These are phyloP conservation scores for Gila orcuttii DNA, from an alignment of 2,113 vertebrate genomes.

Conservation along the genomic window DNA sequence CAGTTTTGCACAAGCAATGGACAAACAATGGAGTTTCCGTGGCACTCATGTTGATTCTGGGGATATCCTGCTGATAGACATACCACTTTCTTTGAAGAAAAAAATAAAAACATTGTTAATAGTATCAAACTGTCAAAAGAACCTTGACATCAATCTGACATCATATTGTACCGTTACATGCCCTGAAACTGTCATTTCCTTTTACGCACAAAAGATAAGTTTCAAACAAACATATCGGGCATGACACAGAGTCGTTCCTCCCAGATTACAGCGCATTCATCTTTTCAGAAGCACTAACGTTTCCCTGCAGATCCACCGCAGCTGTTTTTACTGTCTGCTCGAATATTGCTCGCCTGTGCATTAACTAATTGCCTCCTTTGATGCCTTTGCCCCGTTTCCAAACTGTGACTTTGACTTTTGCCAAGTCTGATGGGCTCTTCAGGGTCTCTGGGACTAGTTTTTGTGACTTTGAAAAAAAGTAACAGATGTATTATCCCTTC, in stretches of 20 bases:
- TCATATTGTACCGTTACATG: background rate
- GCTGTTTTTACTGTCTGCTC: slow-evolving; percentile 38
- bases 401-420: slow-evolving; percentile 34
- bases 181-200: slow-evolving; percentile 4
- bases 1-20: slow-evolving; percentile 49
- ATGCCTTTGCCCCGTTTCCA: slow-evolving; percentile 45
- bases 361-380: slow-evolving; percentile 39
- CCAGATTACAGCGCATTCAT: background rate
- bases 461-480: slow-evolving; percentile 41
- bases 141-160: slow-evolving; percentile 34
- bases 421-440: slow-evolving; percentile 5
- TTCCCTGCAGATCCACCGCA: slow-evolving; percentile 23
- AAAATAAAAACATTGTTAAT: slow-evolving; percentile 6
- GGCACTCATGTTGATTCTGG: slow-evolving; percentile 65
- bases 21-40: slow-evolving; percentile 72
- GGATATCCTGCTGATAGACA: slow-evolving; percentile 74
- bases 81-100: slow-evolving; percentile 42
- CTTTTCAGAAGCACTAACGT: slow-evolving; percentile 3
- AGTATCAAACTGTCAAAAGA: slow-evolving; percentile 21
- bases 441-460: slow-evolving; percentile 37
- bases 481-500: slow-evolving; percentile 49
- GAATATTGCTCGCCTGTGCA: background rate
- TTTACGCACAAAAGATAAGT: background rate
- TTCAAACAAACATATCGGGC: background rate
- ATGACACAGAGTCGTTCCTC: background rate